Conservation (phyloP, 1,140 invertebrate genomes). For the Papilio helenus region DNA sequence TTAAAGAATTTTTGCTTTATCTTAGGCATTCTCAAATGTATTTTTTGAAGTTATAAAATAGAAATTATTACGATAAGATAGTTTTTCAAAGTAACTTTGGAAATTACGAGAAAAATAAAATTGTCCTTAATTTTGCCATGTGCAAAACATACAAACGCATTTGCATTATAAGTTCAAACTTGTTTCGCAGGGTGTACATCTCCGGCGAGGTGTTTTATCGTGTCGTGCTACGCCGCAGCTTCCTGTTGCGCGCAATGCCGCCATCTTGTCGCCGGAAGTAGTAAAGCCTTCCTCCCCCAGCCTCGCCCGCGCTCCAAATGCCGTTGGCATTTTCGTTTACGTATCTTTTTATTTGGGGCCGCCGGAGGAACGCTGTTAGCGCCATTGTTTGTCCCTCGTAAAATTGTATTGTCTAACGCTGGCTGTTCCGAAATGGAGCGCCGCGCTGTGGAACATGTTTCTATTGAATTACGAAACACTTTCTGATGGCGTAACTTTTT, state of each 20-base stretch:
- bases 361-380: slow-evolving; percentile 42
- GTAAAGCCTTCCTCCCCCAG: slow-evolving; percentile 74
- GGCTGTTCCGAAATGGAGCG: slow-evolving; percentile 27
- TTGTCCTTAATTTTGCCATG: no score
- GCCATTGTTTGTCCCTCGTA: slow-evolving; percentile 48
- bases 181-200: slow-evolving; percentile 38
- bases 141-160: neutral
- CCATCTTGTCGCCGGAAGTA: slow-evolving; percentile 78
- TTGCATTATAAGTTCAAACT: slow-evolving; percentile 16
- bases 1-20: no score
- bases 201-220: slow-evolving; percentile 60
- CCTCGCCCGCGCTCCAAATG: slow-evolving; percentile 55
- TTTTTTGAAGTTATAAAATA: no score
- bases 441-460: neutral
- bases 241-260: slow-evolving; percentile 67
- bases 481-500: slow-evolving; percentile 33
- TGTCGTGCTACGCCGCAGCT: slow-evolving; percentile 57
- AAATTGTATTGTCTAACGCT: slow-evolving; percentile 48
- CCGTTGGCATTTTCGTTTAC: slow-evolving; percentile 53
- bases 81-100: no score
- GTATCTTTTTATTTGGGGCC: slow-evolving; percentile 52
- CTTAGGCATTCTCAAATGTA: no score
- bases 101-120: neutral
- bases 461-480: slow-evolving; percentile 40
- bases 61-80: no score